Evolutionary conservation across 1,140 invertebrate species (phyloP), one percentile per base, ranked within the genome.

Genomic region (Drosophila pandora): DNA sequence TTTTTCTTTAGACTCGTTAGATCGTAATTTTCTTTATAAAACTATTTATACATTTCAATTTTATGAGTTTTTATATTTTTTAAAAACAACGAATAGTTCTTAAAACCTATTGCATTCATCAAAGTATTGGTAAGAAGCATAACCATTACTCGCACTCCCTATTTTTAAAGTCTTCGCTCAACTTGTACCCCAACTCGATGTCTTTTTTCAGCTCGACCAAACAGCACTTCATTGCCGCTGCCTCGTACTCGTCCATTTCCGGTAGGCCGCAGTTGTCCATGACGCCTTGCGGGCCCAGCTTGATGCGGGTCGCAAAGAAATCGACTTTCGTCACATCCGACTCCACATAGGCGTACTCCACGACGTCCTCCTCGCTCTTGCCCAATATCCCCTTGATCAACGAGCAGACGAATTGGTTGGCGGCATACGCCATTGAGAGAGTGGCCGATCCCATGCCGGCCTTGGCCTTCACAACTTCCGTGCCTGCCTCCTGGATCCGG

Each of bases 391-490:
- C 98, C 58, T 92, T 92, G 39, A 96, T 94, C 52, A 98, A 91
- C 1, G 96, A 95, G 76, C 95, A 93, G 12, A 96, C 94, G 92
- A 99, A 99, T 59, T 96, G 92, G 2, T 97, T 97, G 21, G 97
- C 98, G 41, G 99, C 98, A 93, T 95, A 98, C 0, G 98, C 98
- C 99, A 99, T 99, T 0, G 98, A 99, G 3, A 99, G 93, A 1
- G 98, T 99, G 5, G 98, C 98, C 3, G 98, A 99, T 23, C 98
- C 98, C 48, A 96, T 96, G 69, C 98, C 98, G 70, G 97, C 97
- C 92, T 99, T 99, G 8, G 98, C 98, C 91, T 99, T 98, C 4
- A 99, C 98, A 32, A 99, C 97, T 93, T 99, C 98, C 43, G 97
- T 99, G 72, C 98, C 98, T 58, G 98, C 99, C 91, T 99, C 97